Percentiles rank a stretch among this genome's conserved stretches.
Evolutionary conservation across 1,140 invertebrate species (phyloP).

Genomic region (Drosophila setifemur): DNA sequence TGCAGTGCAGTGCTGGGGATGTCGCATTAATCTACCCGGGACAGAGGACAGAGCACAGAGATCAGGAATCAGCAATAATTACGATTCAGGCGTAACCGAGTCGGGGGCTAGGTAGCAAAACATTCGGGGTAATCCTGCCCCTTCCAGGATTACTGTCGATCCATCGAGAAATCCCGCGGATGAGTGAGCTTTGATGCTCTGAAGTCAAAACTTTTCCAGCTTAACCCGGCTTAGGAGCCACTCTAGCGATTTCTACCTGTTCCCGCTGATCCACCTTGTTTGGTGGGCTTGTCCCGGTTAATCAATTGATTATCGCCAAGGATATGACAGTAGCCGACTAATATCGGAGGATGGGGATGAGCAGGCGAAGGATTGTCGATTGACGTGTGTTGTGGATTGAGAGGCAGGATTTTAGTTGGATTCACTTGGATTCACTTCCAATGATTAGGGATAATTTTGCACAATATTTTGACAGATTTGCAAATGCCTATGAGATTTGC

Average conservation of each 20-base stretch:
- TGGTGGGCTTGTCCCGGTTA: conserved; percentile 40
- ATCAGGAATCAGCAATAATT: conserved; percentile 41
- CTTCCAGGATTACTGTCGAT: conserved; percentile 25
- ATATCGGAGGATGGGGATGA: conserved; percentile 7
- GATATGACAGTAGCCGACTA: no score
- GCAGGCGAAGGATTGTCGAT: neutral
- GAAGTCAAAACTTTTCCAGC: conserved; percentile 47
- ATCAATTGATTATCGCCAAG: conserved; percentile 49
- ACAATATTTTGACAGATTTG: conserved; percentile 25
- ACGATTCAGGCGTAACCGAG: conserved; percentile 45
- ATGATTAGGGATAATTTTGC: conserved; percentile 19
- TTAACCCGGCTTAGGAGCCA: conserved; percentile 26
- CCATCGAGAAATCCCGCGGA: conserved; percentile 37
- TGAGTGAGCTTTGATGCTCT: conserved; percentile 41
- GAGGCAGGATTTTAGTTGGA: neutral
- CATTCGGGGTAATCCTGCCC: conserved; percentile 18
- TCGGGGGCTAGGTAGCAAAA: conserved; percentile 44
- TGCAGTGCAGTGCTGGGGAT: neutral
- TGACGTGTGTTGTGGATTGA: conserved; percentile 6
- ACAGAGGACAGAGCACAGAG: conserved; percentile 8
- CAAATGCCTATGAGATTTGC: neutral
- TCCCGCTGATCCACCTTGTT: conserved; percentile 24
- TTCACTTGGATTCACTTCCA: neutral
- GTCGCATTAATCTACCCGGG: conserved; percentile 44
- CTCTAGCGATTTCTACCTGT: conserved; percentile 22